Conservation (phyloP, 2,888 invertebrate species). For the Cryptophagus acutangulus region DNA sequence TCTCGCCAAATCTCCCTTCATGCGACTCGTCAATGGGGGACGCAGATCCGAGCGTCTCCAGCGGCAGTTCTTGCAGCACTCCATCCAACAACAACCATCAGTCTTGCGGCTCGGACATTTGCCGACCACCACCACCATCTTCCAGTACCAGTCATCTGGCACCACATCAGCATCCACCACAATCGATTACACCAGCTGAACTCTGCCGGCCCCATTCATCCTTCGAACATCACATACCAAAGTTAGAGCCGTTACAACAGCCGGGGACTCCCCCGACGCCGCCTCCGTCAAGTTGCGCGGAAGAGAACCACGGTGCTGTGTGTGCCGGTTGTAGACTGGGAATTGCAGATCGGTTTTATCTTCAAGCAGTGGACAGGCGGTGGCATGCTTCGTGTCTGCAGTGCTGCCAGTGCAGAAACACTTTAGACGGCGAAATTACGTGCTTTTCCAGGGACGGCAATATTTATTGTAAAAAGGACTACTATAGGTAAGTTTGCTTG, state of each 20-base stretch:
- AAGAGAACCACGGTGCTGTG: constrained; percentile 44
- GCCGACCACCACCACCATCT: constrained; percentile 40
- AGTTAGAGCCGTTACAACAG: constrained; percentile 53
- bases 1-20: constrained; percentile 69
- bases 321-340: constrained; percentile 87
- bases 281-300: constrained; percentile 43
- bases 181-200: constrained; percentile 23
- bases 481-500: constrained; percentile 81
- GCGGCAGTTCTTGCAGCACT: constrained; percentile 57
- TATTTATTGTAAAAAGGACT: constrained; percentile 95
- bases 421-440: constrained; percentile 84
- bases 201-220: constrained; percentile 42
- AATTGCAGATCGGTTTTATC: constrained; percentile 86
- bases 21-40: constrained; percentile 54
- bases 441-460: constrained; percentile 90
- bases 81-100: constrained; percentile 54
- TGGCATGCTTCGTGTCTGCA: constrained; percentile 91
- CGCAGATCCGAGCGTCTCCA: constrained; percentile 53
- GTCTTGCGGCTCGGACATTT: constrained; percentile 47
- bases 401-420: constrained; percentile 85
- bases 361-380: constrained; percentile 84
- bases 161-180: constrained; percentile 16
- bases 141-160: constrained; percentile 20
- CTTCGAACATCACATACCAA: constrained; percentile 52
- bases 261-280: constrained; percentile 50